Base-by-base conservation (phyloP, 2,888 invertebrate species). In the Microdon myrmicae region DNA sequence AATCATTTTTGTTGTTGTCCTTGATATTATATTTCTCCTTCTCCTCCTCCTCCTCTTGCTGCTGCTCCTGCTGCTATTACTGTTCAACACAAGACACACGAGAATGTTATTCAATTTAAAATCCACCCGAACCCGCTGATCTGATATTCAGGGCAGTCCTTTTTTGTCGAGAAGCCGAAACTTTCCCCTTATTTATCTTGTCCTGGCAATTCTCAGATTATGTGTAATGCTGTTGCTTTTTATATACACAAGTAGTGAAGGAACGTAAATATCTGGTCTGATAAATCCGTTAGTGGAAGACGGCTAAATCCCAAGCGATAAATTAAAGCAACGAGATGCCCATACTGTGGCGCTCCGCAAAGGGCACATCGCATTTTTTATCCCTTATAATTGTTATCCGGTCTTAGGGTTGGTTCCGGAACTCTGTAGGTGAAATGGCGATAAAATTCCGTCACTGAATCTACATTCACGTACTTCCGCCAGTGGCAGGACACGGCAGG, bases 191-290 rank as follows among this genome's bases (percentile, higher is more conserved):
- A 19, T 10, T 19, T 38, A 12, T 47, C n/a, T 16, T 37, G 25
- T 29, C 13, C 39, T 55, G 38, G 55, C 43, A 38, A 41, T 48
- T 29, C 17, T 41, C 32, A 37, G 56, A 45, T 56, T 56, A 44
- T 26, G 49, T 25, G 51, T 45, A 61, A 55, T 41, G 51, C 45
- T 39, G 48, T 48, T 26, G 7, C 25, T 28, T 29, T 49, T 38
- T 48, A 37, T 55, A 43, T 64, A 64, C 58, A 58, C 58, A 56
- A 64, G 58, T 64, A 56, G 35, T 58, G 43, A 51, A 51, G 45
- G 41, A 58, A 64, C 64, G 58, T 64, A 64, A 64, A 64, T 64
- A 64, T 58, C 58, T 53, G n/a, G n/a, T 43, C 64, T 51, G 64
- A 64, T 64, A 64, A 64, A 64, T 64, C 58, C 43, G 35, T 32